phyloP scores from a whole-genome alignment of 2,113 vertebrate species.

The Neotragus moschatus region DNA sequence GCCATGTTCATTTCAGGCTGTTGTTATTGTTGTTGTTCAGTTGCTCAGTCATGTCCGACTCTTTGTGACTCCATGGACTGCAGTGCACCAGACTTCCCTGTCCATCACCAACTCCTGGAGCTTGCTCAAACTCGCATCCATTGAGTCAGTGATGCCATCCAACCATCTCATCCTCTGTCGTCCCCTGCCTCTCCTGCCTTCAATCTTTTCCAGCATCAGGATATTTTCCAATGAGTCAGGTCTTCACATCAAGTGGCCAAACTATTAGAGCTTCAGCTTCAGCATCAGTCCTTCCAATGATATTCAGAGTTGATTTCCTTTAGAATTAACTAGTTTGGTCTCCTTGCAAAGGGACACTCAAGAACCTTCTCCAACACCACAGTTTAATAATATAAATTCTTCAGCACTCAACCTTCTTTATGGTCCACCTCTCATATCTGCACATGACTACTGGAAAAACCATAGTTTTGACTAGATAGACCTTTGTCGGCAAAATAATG shows the following conservation, averaged over 20 bases:
- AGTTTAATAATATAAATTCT: neutral
- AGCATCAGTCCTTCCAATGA: neutral
- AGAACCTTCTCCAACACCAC: neutral
- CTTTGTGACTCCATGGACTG: neutral
- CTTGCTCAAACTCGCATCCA: neutral
- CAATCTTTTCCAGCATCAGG: neutral
- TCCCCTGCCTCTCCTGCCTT: neutral
- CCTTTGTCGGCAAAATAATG: neutral
- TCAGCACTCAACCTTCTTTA: neutral
- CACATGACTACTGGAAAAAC: neutral
- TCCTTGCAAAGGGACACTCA: neutral
- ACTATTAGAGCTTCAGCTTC: neutral
- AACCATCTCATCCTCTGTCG: accelerated
- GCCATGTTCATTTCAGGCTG: neutral
- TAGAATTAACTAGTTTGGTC: neutral
- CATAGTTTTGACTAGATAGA: neutral
- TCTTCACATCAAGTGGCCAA: neutral
- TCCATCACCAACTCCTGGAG: neutral
- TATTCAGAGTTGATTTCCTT: neutral
- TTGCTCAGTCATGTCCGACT: neutral
- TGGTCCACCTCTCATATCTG: neutral
- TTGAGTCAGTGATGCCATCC: neutral
- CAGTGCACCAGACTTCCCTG: neutral
- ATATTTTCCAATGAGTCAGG: neutral
- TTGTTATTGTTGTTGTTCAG: neutral